These are phyloP conservation scores for Apteryx owenii DNA, from an alignment of 2,113 vertebrate species.

Conservation along the genomic window DNA sequence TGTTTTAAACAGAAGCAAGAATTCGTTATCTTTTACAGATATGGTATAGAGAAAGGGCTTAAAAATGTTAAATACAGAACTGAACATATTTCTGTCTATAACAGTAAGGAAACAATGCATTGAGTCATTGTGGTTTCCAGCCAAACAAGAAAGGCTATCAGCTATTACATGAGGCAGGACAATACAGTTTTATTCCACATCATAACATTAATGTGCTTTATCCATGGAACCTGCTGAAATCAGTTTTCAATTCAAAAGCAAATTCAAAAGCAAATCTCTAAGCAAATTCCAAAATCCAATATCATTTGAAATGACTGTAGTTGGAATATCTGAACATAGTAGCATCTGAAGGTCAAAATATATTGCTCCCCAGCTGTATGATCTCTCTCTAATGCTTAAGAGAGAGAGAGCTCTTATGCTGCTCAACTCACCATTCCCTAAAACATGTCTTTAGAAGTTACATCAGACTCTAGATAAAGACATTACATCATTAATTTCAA, in stretches of 20 bases:
- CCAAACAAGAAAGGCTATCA: neutral
- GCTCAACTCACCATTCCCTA: neutral
- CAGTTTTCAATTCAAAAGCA: neutral
- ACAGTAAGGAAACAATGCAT: neutral
- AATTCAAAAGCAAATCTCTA: neutral
- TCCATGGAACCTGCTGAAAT: neutral
- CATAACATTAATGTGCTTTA: neutral
- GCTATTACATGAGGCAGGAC: neutral
- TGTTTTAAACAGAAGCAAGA: neutral
- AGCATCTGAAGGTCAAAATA: neutral
- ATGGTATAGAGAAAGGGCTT: neutral
- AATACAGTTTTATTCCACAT: neutral
- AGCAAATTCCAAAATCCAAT: neutral
- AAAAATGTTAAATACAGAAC: neutral
- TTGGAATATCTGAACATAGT: neutral
- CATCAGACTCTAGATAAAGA: neutral
- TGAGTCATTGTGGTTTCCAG: fast-evolving
- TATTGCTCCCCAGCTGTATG: neutral
- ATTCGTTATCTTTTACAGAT: neutral
- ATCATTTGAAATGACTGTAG: neutral
- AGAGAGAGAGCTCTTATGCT: neutral
- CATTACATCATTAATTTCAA: neutral
- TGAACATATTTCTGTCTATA: neutral
- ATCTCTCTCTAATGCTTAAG: neutral
- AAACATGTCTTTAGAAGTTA: neutral